phyloP scores from a whole-genome alignment of 2,113 vertebrate genomes.

The Pogona vitticeps region DNA sequence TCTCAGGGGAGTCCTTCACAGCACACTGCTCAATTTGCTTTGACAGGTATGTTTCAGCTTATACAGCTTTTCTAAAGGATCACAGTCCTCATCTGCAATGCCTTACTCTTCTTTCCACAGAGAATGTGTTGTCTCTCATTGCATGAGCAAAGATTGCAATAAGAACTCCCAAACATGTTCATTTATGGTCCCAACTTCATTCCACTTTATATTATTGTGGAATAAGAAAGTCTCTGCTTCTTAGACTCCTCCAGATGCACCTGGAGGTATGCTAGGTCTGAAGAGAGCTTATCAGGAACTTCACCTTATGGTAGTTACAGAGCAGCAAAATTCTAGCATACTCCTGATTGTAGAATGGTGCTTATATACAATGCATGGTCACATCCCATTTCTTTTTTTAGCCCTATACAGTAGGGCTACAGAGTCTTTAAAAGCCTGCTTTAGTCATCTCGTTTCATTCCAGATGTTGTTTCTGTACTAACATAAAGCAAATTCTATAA shows the following conservation, averaged over 20 bases:
- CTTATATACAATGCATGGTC: too few relatives aligned
- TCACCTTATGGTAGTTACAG: too few relatives aligned
- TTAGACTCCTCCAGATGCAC: neutral
- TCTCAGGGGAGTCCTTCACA: neutral
- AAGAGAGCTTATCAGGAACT: too few relatives aligned
- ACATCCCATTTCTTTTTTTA: too few relatives aligned
- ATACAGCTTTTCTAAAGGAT: neutral
- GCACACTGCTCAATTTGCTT: neutral
- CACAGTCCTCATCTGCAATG: neutral
- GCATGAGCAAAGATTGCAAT: neutral
- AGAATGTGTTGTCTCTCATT: neutral
- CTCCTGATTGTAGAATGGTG: too few relatives aligned
- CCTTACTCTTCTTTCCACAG: neutral
- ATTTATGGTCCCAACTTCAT: neutral
- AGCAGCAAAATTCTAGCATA: too few relatives aligned
- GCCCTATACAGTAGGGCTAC: too few relatives aligned
- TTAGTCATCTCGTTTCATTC: neutral
- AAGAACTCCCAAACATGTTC: neutral
- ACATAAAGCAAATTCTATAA: too few relatives aligned
- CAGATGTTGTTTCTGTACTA: neutral
- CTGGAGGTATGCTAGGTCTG: too few relatives aligned
- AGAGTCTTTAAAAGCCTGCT: neutral
- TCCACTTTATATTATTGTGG: neutral
- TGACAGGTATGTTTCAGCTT: neutral
- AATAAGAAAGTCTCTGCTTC: neutral